Conservation (phyloP, 1,140 invertebrate species). For the Hylaeus volcanicus region DNA sequence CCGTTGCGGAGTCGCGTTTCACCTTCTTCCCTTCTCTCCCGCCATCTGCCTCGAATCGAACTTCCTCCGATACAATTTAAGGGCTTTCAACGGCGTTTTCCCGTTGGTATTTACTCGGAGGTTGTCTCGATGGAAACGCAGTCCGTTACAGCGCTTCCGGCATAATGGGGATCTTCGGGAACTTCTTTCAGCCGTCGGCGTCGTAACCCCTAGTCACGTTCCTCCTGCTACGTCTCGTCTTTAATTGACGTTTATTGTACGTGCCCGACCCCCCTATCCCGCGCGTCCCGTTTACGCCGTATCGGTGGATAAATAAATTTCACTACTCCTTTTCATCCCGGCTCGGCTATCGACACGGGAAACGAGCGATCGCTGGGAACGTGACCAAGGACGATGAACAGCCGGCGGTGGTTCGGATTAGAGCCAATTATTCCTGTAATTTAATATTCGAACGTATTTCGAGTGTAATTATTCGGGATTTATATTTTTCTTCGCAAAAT, state of each 20-base stretch:
- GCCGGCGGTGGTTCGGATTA: no score
- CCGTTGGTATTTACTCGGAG: slow-evolving; percentile 62
- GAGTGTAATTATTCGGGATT: no score
- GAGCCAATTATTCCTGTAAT: no score
- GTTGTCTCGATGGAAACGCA: slow-evolving; percentile 31
- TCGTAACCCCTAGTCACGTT: slow-evolving; percentile 33
- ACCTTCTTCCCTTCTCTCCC: neutral
- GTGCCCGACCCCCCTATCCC: neutral
- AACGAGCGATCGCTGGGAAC: no score
- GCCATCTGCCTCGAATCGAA: slow-evolving; percentile 55
- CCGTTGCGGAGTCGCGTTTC: slow-evolving; percentile 12
- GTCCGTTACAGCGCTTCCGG: slow-evolving; percentile 21
- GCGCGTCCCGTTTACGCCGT: neutral
- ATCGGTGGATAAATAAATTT: slow-evolving; percentile 27
- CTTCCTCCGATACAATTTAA: slow-evolving; percentile 72
- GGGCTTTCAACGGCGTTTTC: slow-evolving; percentile 55
- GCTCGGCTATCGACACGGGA: no score
- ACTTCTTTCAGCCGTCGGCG: neutral
- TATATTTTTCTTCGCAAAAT: no score
- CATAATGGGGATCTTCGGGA: slow-evolving; percentile 58
- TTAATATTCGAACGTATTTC: no score
- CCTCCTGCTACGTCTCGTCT: slow-evolving; percentile 20
- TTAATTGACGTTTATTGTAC: slow-evolving; percentile 51
- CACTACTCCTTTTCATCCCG: no score
- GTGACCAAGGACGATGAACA: no score